Conservation (phyloP, 2,113 vertebrate genomes). For the Myotis yumanensis region DNA sequence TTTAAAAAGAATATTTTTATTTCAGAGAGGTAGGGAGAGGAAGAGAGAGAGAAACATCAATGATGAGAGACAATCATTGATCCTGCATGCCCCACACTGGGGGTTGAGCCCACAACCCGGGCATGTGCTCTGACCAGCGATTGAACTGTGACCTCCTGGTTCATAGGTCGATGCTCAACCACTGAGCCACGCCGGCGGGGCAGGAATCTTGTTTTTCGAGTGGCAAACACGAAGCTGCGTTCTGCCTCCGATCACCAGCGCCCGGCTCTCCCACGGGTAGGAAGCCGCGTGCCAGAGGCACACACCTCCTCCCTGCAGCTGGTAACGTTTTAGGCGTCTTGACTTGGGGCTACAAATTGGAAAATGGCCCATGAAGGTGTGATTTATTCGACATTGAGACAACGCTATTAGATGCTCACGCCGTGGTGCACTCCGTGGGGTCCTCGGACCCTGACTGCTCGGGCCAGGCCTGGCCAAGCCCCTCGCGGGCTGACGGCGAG, state of each 20-base stretch:
- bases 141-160: too few relatives aligned
- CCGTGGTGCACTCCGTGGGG: conserved; percentile 25
- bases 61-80: too few relatives aligned
- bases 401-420: conserved; percentile 69
- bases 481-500: conserved; percentile 33
- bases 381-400: conserved; percentile 67
- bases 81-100: too few relatives aligned
- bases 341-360: conserved; percentile 63
- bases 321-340: conserved; percentile 73
- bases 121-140: too few relatives aligned
- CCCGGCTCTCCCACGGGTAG: fast-evolving
- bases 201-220: conserved; percentile 52
- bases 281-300: background rate
- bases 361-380: conserved; percentile 71
- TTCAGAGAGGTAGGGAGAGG: too few relatives aligned
- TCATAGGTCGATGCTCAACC: too few relatives aligned
- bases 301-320: conserved; percentile 70
- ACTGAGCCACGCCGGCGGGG: background rate
- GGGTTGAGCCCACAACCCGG: too few relatives aligned
- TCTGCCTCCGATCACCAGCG: background rate
- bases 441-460: background rate
- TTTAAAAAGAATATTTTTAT: too few relatives aligned
- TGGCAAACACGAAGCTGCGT: background rate
- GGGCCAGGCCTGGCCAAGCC: background rate
- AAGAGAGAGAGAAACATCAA: too few relatives aligned